Evolutionary conservation across 2,888 invertebrate genomes (phyloP).

Genomic region (Drepana falcataria): DNA sequence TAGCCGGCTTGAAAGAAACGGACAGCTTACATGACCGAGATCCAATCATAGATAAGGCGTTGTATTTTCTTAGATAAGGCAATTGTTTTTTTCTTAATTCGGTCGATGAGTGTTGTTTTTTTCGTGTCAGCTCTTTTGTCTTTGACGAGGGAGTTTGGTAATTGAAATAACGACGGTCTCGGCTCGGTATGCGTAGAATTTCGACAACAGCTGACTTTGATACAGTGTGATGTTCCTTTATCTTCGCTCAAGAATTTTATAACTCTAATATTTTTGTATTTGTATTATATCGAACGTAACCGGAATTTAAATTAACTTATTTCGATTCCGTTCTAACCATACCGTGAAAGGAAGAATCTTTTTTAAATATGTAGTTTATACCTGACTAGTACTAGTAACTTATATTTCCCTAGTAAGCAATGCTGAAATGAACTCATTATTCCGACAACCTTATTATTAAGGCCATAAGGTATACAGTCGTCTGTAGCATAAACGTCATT

Average conservation of each 20-base stretch:
- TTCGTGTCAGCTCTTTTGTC: conserved; percentile 73
- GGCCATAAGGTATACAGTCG: no score
- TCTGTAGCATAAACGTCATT: no score
- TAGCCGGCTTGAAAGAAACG: conserved; percentile 54
- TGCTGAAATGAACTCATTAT: no score
- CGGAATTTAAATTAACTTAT: not conserved
- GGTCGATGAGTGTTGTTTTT: conserved; percentile 44
- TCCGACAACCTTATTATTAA: no score
- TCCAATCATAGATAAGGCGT: conserved; percentile 74
- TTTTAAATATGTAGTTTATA: no score
- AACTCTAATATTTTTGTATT: not conserved
- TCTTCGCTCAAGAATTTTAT: conserved; percentile 9
- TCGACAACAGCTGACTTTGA: conserved; percentile 67
- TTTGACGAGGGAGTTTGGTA: conserved; percentile 73
- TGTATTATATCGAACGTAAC: not conserved
- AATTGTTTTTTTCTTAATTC: conserved; percentile 49
- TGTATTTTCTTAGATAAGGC: conserved; percentile 26
- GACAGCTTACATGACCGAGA: conserved; percentile 73
- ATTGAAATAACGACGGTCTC: conserved; percentile 76
- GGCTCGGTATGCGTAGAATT: conserved; percentile 69
- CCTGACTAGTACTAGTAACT: no score
- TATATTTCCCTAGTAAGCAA: no score
- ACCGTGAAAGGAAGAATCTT: not conserved
- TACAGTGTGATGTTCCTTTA: conserved; percentile 21
- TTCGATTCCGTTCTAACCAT: not conserved